phyloP scores from a whole-genome alignment of 2,888 invertebrate species.

The Exephanes ischioxanthus region DNA sequence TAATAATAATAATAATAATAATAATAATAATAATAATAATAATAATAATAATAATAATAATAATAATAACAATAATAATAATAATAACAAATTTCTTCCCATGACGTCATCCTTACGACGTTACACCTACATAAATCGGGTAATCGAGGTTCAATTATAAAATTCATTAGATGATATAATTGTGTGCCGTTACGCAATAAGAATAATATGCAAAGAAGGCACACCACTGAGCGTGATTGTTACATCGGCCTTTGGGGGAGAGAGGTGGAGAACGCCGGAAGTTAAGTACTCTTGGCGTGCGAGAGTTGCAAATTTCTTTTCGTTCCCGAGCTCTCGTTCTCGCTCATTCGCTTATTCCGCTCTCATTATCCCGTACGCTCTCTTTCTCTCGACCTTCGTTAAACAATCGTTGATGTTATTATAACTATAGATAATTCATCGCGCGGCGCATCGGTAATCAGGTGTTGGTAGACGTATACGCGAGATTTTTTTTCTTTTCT shows the following conservation, averaged over 20 bases:
- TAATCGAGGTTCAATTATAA: constrained; percentile 56
- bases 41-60: not conserved
- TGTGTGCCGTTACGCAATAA: constrained; percentile 66
- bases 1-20: not conserved
- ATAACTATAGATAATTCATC: constrained; percentile 38
- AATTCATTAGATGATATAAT: constrained; percentile 54
- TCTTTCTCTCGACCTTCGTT: constrained; percentile 7
- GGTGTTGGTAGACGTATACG: constrained; percentile 10
- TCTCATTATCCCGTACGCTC: constrained; percentile 42
- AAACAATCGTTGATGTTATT: constrained; percentile 32
- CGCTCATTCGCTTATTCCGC: constrained; percentile 56
- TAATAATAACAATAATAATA: not conserved
- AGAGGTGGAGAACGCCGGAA: constrained; percentile 45
- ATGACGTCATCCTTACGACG: constrained; percentile 36
- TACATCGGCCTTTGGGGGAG: constrained; percentile 64
- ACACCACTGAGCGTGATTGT: constrained; percentile 70
- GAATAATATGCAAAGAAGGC: constrained; percentile 62
- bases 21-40: not conserved
- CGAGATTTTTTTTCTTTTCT: constrained; percentile 33
- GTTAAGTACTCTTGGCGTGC: constrained; percentile 56
- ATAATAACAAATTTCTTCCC: constrained; percentile 30
- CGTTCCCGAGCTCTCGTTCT: constrained; percentile 54
- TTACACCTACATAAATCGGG: constrained; percentile 53
- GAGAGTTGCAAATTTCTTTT: constrained; percentile 67
- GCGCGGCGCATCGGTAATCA: constrained; percentile 26